A percentile compares a stretch with the other conserved stretches of the same genome.
These are phyloP conservation scores for Pleuronectes platessa DNA, from an alignment of 2,113 vertebrate species.

Conservation along the genomic window DNA sequence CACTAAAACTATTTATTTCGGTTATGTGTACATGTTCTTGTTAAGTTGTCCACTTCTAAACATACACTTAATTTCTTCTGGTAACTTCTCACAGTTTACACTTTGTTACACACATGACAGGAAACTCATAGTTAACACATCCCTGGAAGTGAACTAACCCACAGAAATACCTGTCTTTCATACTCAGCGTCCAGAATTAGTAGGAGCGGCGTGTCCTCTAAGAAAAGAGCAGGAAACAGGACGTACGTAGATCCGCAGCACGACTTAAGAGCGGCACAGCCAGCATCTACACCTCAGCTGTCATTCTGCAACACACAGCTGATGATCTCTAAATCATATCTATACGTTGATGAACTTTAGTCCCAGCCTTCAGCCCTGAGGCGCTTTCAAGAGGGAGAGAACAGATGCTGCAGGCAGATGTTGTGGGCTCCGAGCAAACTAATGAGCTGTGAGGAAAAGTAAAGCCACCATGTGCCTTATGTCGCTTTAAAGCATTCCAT, in stretches of 20 bases:
- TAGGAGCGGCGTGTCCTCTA: constrained; percentile 17
- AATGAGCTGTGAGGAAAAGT: constrained; percentile 18
- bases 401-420: constrained; percentile 62
- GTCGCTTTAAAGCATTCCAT: background rate
- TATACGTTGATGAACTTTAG: constrained; percentile 4
- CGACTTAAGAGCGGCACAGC: constrained; percentile 18
- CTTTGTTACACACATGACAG: constrained; percentile 7
- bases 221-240: constrained; percentile 66
- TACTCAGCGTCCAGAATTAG: constrained; percentile 45
- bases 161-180: constrained; percentile 25
- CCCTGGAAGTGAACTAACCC: constrained; percentile 1
- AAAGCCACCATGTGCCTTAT: constrained; percentile 21
- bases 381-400: constrained; percentile 13
- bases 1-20: background rate
- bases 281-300: constrained; percentile 3
- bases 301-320: constrained; percentile 9
- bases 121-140: constrained; percentile 34
- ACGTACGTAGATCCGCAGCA: constrained; percentile 57
- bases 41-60: background rate
- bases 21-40: background rate
- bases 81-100: background rate
- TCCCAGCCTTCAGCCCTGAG: background rate
- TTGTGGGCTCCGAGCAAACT: constrained; percentile 25
- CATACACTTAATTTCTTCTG: background rate
- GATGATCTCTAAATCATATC: constrained; percentile 2